Conservation (phyloP, 1,140 invertebrate species). For the Drosophila ironensis region DNA sequence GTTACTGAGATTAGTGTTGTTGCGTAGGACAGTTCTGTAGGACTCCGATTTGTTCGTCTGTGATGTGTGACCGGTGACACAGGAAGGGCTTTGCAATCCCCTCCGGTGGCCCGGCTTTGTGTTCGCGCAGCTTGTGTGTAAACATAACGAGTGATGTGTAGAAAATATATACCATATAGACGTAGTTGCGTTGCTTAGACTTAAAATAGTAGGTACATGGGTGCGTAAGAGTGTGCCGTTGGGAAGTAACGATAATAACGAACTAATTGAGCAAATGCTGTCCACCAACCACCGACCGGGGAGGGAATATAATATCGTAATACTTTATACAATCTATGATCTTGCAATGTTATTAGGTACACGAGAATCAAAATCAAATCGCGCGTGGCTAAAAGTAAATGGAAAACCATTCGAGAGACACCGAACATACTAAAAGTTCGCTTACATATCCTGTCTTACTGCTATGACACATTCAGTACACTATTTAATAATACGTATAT, state of each 20-base stretch:
- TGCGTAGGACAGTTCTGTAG: constrained; percentile 26
- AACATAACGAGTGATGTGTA: constrained; percentile 68
- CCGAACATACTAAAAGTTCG: constrained; percentile 14
- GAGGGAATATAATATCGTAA: constrained; percentile 50
- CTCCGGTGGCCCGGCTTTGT: constrained; percentile 9
- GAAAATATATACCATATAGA: no score
- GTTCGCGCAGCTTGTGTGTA: constrained; percentile 36
- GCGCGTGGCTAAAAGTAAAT: background rate
- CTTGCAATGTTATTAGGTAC: constrained; percentile 22
- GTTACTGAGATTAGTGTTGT: constrained; percentile 42
- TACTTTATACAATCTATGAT: constrained; percentile 36
- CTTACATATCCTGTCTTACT: constrained; percentile 30
- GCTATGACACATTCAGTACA: constrained; percentile 48
- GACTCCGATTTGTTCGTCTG: constrained; percentile 56
- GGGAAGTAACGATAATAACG: constrained; percentile 39
- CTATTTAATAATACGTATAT: constrained; percentile 51
- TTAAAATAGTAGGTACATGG: constrained; percentile 72
- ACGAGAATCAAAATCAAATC: constrained; percentile 17
- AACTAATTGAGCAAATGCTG: constrained; percentile 74
- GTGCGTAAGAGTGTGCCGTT: constrained; percentile 47
- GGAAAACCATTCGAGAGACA: constrained; percentile 23
- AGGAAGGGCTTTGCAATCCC: background rate
- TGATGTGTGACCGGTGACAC: background rate
- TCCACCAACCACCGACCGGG: constrained; percentile 55
- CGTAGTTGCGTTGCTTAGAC: constrained; percentile 38